A percentile compares a stretch with the other conserved stretches of the same genome.
Evolutionary conservation across 2,797 vertebrate species (phyloP).

Genomic region (Coilia nasus): DNA sequence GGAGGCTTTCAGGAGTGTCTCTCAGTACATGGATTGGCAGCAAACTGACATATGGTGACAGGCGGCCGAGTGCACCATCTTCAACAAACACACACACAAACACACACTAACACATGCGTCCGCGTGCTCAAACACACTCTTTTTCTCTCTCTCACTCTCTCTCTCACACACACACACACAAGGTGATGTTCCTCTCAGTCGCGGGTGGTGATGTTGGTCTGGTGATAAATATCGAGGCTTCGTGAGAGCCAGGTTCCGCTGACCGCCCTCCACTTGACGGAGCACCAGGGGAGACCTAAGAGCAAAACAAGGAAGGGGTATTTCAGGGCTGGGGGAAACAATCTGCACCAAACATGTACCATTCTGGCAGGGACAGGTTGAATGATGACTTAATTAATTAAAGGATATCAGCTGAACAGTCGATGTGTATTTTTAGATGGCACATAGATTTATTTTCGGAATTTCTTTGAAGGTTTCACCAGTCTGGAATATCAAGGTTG

Average conservation of each 20-base stretch:
- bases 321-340: neutral
- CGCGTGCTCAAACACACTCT: neutral
- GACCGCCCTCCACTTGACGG: neutral
- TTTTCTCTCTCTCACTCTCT: neutral
- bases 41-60: conserved; percentile 4
- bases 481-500: too few relatives aligned
- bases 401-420: too few relatives aligned
- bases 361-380: too few relatives aligned
- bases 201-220: neutral
- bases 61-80: neutral
- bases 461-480: too few relatives aligned
- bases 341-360: too few relatives aligned
- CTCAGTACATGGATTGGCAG: neutral
- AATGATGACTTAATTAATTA: too few relatives aligned
- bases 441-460: too few relatives aligned
- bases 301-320: conserved; percentile 4
- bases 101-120: neutral
- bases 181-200: neutral
- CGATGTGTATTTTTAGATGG: too few relatives aligned
- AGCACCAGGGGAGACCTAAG: neutral
- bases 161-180: too few relatives aligned
- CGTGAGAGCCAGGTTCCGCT: neutral
- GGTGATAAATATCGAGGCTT: neutral
- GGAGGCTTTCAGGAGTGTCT: neutral
- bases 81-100: neutral